A percentile compares a stretch with the other conserved stretches of the same genome.
Conservation (phyloP, 2,797 vertebrate species). For the Gila robusta region DNA sequence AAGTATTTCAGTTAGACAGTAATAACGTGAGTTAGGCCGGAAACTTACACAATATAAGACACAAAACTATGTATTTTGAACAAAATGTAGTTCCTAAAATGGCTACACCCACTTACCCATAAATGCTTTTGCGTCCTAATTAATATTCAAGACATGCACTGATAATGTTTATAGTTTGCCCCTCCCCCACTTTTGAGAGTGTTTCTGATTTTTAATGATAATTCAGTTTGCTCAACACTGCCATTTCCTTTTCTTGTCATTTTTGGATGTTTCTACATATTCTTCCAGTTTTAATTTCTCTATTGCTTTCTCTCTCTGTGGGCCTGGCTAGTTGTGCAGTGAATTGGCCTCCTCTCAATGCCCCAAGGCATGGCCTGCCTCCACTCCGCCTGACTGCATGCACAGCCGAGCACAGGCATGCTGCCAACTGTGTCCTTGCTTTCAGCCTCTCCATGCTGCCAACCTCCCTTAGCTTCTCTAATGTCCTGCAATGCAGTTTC, state of each 20-base stretch:
- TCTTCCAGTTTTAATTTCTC: conserved; percentile 48
- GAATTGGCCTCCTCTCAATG: conserved; percentile 77
- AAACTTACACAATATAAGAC: too few species aligned
- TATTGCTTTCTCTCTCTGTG: conserved; percentile 39
- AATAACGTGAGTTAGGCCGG: too few species aligned
- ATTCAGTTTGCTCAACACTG: background rate
- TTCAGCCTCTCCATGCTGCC: conserved; percentile 51
- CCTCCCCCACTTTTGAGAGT: background rate
- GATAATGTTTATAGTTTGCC: background rate
- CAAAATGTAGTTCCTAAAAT: background rate
- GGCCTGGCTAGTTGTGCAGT: conserved; percentile 57
- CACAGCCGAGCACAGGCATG: conserved; percentile 57
- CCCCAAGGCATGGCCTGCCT: conserved; percentile 77
- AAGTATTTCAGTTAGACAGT: too few species aligned
- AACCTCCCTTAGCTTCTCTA: conserved; percentile 53
- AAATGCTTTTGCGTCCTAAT: background rate
- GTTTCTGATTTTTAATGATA: background rate
- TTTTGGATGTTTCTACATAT: conserved; percentile 32
- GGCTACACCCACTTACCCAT: background rate
- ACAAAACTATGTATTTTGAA: too few species aligned
- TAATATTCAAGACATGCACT: background rate
- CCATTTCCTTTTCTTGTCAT: background rate
- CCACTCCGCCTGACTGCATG: conserved; percentile 73
- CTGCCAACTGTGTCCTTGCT: conserved; percentile 73
- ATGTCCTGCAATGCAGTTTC: conserved; percentile 49